Percentiles rank a stretch among this genome's conserved stretches.
phyloP scores from a whole-genome alignment of 2,888 invertebrate genomes.

The Himalopsyche kuldschensis region DNA sequence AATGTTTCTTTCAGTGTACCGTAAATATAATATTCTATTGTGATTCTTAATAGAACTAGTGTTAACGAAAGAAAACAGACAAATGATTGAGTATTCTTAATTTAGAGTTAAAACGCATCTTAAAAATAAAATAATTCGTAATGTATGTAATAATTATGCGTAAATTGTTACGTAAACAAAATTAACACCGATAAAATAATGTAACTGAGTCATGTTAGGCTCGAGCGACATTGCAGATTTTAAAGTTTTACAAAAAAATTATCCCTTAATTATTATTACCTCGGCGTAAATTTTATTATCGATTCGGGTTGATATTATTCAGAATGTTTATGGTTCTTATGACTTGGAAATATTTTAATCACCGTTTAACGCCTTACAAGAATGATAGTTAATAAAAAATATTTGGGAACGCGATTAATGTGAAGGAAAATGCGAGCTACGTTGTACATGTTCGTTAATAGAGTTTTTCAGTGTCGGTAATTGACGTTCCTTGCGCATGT shows the following conservation, averaged over 20 bases:
- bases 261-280: neutral
- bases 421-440: neutral
- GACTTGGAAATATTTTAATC: neutral
- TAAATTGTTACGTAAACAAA: no score
- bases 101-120: no score
- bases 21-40: no score
- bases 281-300: neutral
- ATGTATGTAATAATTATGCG: no score
- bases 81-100: no score
- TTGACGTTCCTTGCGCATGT: neutral
- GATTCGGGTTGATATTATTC: neutral
- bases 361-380: neutral
- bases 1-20: neutral
- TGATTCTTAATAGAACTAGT: no score
- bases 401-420: neutral
- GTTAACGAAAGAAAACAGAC: no score
- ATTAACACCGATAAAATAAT: no score
- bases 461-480: neutral
- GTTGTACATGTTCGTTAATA: neutral
- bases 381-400: neutral
- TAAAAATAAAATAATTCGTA: no score
- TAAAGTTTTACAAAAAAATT: neutral
- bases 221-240: neutral
- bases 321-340: neutral
- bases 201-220: no score